These are phyloP conservation scores for Laticauda laticaudata DNA, from an alignment of 2,113 vertebrate species.

Conservation along the genomic window DNA sequence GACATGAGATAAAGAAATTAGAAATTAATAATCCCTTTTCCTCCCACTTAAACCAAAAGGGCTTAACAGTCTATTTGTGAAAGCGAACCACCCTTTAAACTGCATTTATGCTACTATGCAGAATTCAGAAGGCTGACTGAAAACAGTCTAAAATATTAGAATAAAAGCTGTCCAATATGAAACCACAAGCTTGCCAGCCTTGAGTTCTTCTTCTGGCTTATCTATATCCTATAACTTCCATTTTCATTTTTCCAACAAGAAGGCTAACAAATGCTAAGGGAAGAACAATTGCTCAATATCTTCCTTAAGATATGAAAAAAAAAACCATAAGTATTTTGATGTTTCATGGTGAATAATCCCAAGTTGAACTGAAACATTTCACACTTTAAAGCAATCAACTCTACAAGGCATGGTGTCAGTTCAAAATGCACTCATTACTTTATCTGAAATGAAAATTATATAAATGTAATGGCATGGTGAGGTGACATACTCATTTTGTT, in stretches of 20 bases:
- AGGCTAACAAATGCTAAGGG: neutral
- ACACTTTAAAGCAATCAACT: conserved; percentile 22
- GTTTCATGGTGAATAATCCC: conserved; percentile 11
- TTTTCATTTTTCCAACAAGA: neutral
- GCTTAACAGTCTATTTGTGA: neutral
- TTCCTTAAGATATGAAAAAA: neutral
- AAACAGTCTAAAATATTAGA: neutral
- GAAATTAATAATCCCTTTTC: neutral
- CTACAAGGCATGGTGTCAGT: neutral
- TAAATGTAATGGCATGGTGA: conserved; percentile 15
- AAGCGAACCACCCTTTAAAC: neutral
- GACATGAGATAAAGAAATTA: neutral
- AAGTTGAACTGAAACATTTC: conserved; percentile 27
- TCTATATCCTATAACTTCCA: neutral
- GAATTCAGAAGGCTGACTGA: neutral
- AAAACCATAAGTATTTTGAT: neutral
- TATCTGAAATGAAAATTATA: conserved; percentile 19
- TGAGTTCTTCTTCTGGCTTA: neutral
- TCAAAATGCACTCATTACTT: neutral
- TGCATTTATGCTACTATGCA: neutral
- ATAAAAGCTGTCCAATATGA: neutral
- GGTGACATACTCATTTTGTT: conserved; percentile 44
- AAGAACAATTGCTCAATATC: neutral
- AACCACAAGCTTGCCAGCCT: neutral
- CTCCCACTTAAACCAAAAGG: neutral